Evolutionary conservation across 2,888 invertebrate species (phyloP), one percentile per base, ranked within the genome.

Genomic region (Chrysomela aeneicollis): DNA sequence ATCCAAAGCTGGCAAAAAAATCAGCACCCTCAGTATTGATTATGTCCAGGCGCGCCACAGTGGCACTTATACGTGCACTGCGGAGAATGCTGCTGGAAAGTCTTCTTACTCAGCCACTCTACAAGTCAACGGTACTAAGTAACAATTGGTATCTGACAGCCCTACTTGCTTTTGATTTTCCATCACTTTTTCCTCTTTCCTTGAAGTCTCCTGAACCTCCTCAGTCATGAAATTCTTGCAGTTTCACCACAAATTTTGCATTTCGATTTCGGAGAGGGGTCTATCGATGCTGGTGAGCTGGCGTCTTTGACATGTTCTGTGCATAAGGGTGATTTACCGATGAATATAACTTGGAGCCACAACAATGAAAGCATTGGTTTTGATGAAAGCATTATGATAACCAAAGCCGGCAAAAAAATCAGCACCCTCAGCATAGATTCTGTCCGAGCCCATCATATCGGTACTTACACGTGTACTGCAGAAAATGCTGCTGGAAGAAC

Each of bases 381-480:
- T 54, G 61, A 62, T 8, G 71, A 73, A 52, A 83, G 83, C 57
- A 76, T 84, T 66, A 73, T 79, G n/a, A 79, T 84, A 51, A 75
- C 79, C 22, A 82, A 81, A 73, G 82, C 81, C 60, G 83, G 83
- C 59, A 83, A 83, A 69, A 83, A 83, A 73, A 84, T 85, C 70
- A 87, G 87, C 78, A 85, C 87, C 66, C 79, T 89, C 68, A 87
- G 86, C 72, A 89, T 90, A 70, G 87, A 88, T 73, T 85, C 86
- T n/a, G 88, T 89, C 2, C 85, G 86, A 61, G 86, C 86, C 52
- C 82, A 87, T 72, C 90, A 93, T 81, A 86, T 88, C 50, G 93
- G 93, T 68, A 89, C 88, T 80, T 93, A 92, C 81, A 91, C 91
- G 53, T 93, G 93, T 83, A 86, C 87, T 15, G 42, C 42, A 15